Conservation (phyloP, 2,888 invertebrate genomes). For the Tromatobia lineatoria region DNA sequence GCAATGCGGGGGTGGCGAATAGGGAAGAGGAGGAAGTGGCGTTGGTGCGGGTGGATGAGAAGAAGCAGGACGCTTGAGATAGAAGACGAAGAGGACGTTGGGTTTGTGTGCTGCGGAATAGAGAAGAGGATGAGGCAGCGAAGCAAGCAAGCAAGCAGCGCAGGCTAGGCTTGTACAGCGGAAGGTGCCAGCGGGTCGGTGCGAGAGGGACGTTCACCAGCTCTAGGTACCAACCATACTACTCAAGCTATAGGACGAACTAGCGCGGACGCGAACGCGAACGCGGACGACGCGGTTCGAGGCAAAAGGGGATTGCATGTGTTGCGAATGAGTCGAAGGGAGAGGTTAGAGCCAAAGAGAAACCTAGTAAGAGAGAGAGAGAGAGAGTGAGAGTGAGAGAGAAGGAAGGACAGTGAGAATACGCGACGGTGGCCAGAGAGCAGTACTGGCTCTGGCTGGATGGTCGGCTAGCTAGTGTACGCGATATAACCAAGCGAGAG, state of each 20-base stretch:
- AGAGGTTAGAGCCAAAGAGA: slow-evolving; percentile 1
- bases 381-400: slow-evolving; percentile 10
- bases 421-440: slow-evolving; percentile 61
- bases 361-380: not conserved
- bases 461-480: slow-evolving; percentile 50
- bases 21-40: slow-evolving; percentile 12
- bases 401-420: slow-evolving; percentile 38
- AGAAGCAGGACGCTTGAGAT: slow-evolving; percentile 70
- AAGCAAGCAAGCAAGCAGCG: slow-evolving; percentile 42
- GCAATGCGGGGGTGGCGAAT: slow-evolving; percentile 17
- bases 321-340: slow-evolving; percentile 55
- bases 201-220: slow-evolving; percentile 58
- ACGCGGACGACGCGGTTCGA: slow-evolving; percentile 38
- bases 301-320: slow-evolving; percentile 59
- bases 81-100: slow-evolving; percentile 37
- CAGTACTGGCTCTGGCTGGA: slow-evolving; percentile 53
- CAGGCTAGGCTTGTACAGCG: slow-evolving; percentile 55
- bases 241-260: not conserved
- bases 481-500: slow-evolving; percentile 46
- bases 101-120: slow-evolving; percentile 49
- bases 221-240: slow-evolving; percentile 35
- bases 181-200: slow-evolving; percentile 66
- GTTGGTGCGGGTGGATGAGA: slow-evolving; percentile 50
- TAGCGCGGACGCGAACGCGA: slow-evolving; percentile 58
- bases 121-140: slow-evolving; percentile 37